Conservation (phyloP, 2,113 vertebrate species). For the Mesocricetus auratus region DNA sequence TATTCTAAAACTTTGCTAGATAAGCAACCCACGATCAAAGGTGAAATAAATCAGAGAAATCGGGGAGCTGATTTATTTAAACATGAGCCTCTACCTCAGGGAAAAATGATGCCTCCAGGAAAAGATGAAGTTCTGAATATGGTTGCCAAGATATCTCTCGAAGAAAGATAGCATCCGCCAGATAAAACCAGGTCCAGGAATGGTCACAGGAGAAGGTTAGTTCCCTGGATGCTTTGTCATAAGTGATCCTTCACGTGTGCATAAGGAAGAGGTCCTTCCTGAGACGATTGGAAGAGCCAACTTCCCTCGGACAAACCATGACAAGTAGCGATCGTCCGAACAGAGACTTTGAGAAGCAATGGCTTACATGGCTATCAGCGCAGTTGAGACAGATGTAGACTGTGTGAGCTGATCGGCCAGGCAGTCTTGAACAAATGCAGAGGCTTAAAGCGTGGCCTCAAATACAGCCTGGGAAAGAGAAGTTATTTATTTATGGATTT, state of each 20-base stretch:
- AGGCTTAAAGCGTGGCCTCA: not conserved
- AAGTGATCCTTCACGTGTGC: not conserved
- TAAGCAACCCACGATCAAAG: conserved; percentile 67
- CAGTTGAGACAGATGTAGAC: not conserved
- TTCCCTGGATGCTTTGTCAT: not conserved
- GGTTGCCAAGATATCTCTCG: conserved; percentile 55
- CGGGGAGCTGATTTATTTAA: conserved; percentile 63
- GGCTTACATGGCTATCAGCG: not conserved
- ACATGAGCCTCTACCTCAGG: conserved; percentile 9
- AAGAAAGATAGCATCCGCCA: conserved; percentile 61
- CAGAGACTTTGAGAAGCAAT: not conserved
- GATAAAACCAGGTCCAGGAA: conserved; percentile 45
- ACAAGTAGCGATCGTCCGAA: not conserved
- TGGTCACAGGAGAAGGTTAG: not conserved
- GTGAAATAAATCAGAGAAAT: conserved; percentile 69
- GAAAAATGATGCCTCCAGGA: conserved; percentile 43
- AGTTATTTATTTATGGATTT: not conserved
- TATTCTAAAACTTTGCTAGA: conserved; percentile 73
- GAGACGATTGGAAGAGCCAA: not conserved
- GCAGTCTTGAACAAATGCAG: not conserved
- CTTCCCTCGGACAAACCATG: not conserved
- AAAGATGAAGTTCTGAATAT: conserved; percentile 44
- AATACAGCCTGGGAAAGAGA: not conserved
- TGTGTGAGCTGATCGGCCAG: not conserved
- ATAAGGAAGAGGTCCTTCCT: not conserved